Evolutionary conservation across 2,797 vertebrate genomes (phyloP).

Genomic region (Thunnus albacares): DNA sequence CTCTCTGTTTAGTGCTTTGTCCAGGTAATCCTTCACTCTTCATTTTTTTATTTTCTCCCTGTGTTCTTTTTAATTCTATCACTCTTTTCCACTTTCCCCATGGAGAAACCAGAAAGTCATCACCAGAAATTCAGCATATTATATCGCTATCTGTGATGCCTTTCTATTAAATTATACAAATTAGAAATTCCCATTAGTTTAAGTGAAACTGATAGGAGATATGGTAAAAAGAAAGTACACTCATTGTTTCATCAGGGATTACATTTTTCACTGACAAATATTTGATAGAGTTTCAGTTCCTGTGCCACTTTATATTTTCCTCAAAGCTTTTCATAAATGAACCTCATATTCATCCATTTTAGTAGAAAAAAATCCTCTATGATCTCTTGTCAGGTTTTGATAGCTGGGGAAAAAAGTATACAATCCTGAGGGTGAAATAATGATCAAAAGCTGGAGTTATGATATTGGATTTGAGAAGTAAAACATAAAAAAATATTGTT

Average conservation of each 20-base stretch:
- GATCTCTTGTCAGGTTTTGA: background rate
- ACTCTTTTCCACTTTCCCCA: background rate
- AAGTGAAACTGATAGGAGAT: background rate
- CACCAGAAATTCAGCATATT: background rate
- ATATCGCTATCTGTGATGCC: background rate
- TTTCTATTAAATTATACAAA: background rate
- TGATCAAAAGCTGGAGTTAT: constrained; percentile 1
- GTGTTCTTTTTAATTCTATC: background rate
- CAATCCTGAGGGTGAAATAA: background rate
- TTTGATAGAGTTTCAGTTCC: constrained; percentile 4
- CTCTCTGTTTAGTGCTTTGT: constrained; percentile 6
- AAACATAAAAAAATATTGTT: background rate
- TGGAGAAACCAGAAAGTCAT: background rate
- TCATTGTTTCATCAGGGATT: background rate
- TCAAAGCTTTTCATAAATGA: constrained; percentile 14
- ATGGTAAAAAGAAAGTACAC: background rate
- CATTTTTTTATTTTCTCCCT: constrained; percentile 13
- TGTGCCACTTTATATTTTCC: background rate
- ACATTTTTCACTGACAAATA: background rate
- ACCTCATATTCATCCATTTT: constrained; percentile 15
- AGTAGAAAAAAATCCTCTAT: background rate
- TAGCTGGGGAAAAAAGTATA: background rate
- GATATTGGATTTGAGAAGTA: constrained; percentile 10
- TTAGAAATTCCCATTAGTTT: background rate
- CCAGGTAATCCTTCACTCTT: constrained; percentile 22